Evolutionary conservation across 2,888 invertebrate species (phyloP).

Genomic region (Hypselothyrea guttata): DNA sequence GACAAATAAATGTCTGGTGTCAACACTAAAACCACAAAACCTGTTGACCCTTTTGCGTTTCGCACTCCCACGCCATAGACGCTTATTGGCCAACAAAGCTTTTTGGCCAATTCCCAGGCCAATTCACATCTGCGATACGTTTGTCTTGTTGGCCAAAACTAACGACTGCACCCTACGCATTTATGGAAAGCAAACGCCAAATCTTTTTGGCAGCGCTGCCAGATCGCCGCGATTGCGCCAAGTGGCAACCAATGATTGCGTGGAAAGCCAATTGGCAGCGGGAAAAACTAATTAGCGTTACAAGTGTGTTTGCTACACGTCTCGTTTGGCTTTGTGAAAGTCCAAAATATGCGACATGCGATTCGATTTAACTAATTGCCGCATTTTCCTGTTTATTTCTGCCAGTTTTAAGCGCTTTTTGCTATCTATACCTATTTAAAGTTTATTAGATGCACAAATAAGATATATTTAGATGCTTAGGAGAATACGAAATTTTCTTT

Average conservation of each 20-base stretch:
- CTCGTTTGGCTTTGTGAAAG: constrained; percentile 35
- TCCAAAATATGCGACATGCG: constrained; percentile 2
- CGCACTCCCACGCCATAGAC: constrained; percentile 34
- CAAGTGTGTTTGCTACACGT: constrained; percentile 7
- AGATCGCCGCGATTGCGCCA: constrained; percentile 11
- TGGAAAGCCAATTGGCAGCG: constrained; percentile 31
- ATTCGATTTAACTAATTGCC: neutral
- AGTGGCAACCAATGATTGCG: constrained; percentile 28
- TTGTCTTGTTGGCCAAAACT: constrained; percentile 22
- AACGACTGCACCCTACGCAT: constrained; percentile 47
- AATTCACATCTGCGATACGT: constrained; percentile 19
- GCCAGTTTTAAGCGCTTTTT: no score
- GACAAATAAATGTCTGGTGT: constrained; percentile 48
- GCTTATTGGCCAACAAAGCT: constrained; percentile 32
- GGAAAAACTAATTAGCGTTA: constrained; percentile 27
- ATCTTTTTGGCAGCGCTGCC: constrained; percentile 5
- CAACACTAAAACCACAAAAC: constrained; percentile 27
- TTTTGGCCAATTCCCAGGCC: constrained; percentile 49
- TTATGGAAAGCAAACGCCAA: constrained; percentile 32
- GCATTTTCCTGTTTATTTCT: no score
- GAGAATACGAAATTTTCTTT: no score
- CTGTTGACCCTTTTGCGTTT: constrained; percentile 60
- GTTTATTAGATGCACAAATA: no score
- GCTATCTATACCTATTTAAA: no score
- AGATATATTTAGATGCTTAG: no score